These are phyloP conservation scores for Liolophura sinensis DNA, from an alignment of 1,140 invertebrate species.

Conservation along the genomic window DNA sequence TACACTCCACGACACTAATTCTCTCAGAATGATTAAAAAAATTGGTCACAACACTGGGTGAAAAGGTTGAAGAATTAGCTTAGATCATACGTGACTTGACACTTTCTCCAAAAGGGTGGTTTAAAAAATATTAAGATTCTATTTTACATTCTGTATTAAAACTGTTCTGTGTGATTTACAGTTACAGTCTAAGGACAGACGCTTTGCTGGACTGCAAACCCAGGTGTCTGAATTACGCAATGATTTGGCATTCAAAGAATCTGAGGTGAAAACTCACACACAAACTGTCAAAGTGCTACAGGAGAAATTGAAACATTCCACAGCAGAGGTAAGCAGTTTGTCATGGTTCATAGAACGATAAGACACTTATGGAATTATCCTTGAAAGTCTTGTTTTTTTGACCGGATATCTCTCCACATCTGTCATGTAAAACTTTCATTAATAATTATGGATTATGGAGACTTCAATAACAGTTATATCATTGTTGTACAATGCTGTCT, in stretches of 20 bases:
- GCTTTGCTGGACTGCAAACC: constrained; percentile 37
- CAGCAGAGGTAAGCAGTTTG: constrained; percentile 45
- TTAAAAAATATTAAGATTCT: constrained; percentile 3
- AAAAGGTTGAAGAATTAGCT: too few relatives aligned
- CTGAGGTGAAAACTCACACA: constrained; percentile 38
- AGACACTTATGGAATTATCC: too few relatives aligned
- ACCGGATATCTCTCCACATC: too few relatives aligned
- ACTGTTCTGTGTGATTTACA: constrained; percentile 4
- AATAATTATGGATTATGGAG: too few relatives aligned
- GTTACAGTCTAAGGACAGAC: constrained; percentile 23
- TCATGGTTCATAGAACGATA: too few relatives aligned
- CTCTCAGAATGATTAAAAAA: too few relatives aligned
- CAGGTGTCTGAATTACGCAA: constrained; percentile 46
- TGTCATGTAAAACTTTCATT: too few relatives aligned
- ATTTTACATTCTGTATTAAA: background rate
- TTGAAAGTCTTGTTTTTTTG: too few relatives aligned
- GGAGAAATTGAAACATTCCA: constrained; percentile 38
- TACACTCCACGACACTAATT: too few relatives aligned
- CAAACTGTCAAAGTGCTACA: constrained; percentile 48
- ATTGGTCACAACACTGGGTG: too few relatives aligned
- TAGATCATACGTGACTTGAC: background rate
- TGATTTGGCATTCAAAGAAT: constrained; percentile 41
- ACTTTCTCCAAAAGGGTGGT: background rate
- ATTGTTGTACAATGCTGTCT: too few relatives aligned
- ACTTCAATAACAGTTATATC: too few relatives aligned